These are phyloP conservation scores for Incurvaria masculella DNA, from an alignment of 2,888 invertebrate genomes.

Conservation along the genomic window DNA sequence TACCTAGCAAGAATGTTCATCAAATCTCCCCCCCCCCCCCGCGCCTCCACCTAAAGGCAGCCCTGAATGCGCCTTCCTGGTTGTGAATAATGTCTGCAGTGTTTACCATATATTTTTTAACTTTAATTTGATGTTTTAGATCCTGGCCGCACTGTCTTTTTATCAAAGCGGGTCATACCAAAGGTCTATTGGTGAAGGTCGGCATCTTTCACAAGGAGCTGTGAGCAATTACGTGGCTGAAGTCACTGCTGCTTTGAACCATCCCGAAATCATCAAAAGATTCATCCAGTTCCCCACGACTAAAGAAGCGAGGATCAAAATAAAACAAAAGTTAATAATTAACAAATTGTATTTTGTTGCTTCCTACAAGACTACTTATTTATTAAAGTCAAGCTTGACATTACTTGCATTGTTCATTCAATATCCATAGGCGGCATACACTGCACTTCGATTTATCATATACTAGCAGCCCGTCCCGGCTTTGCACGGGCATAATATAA, in stretches of 20 bases:
- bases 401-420: too few relatives aligned
- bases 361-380: neutral
- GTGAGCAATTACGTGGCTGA: neutral
- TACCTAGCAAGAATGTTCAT: too few relatives aligned
- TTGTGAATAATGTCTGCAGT: too few relatives aligned
- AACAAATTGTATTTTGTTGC: neutral
- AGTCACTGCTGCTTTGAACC: neutral
- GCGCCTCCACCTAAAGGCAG: too few relatives aligned
- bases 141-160: slow-evolving; percentile 9
- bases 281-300: neutral
- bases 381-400: too few relatives aligned
- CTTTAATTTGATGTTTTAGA: slow-evolving; percentile 4
- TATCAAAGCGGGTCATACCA: slow-evolving; percentile 15
- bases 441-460: too few relatives aligned
- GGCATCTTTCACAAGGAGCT: slow-evolving; percentile 8
- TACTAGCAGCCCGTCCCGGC: too few relatives aligned
- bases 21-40: too few relatives aligned
- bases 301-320: neutral
- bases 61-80: too few relatives aligned
- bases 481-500: too few relatives aligned
- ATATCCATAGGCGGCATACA: too few relatives aligned
- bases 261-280: neutral
- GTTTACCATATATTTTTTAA: too few relatives aligned
- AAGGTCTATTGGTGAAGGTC: slow-evolving; percentile 10
- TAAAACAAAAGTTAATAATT: neutral